Conservation (phyloP, 2,888 invertebrate genomes). For the Elmis aenea region DNA sequence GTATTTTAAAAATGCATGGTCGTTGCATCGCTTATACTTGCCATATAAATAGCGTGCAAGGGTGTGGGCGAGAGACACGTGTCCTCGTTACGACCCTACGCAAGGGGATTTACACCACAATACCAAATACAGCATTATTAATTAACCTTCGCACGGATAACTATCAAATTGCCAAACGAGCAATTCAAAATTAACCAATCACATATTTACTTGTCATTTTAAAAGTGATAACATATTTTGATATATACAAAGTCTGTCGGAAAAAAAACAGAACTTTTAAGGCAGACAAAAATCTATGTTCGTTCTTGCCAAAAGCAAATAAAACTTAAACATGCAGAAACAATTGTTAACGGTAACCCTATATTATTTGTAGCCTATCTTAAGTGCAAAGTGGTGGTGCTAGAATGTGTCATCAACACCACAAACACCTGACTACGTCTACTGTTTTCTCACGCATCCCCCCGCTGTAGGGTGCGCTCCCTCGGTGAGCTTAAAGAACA, state of each 20-base stretch:
- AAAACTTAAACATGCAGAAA: too few relatives aligned
- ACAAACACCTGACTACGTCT: slow-evolving; percentile 30
- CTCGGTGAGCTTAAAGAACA: slow-evolving; percentile 25
- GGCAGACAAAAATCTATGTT: too few relatives aligned
- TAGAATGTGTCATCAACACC: slow-evolving; percentile 32
- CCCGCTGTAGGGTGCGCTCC: slow-evolving; percentile 21
- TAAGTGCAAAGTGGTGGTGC: slow-evolving; percentile 11
- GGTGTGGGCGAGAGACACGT: slow-evolving; percentile 32
- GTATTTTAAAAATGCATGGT: too few relatives aligned
- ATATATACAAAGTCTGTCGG: too few relatives aligned
- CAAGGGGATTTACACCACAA: slow-evolving; percentile 33
- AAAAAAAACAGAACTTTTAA: too few relatives aligned
- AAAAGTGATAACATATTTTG: too few relatives aligned
- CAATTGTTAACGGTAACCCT: slow-evolving; percentile 3
- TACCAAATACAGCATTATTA: slow-evolving; percentile 35
- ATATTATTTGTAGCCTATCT: slow-evolving; percentile 8
- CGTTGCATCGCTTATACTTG: background rate
- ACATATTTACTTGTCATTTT: background rate
- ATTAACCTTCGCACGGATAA: slow-evolving; percentile 39
- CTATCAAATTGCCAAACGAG: slow-evolving; percentile 29
- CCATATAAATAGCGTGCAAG: slow-evolving; percentile 8
- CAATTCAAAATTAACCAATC: slow-evolving; percentile 19
- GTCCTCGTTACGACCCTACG: slow-evolving; percentile 34
- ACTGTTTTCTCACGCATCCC: slow-evolving; percentile 29
- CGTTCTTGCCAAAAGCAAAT: too few relatives aligned